Evolutionary conservation across 2,888 invertebrate genomes (phyloP).

Genomic region (Platerodrilus igneus): DNA sequence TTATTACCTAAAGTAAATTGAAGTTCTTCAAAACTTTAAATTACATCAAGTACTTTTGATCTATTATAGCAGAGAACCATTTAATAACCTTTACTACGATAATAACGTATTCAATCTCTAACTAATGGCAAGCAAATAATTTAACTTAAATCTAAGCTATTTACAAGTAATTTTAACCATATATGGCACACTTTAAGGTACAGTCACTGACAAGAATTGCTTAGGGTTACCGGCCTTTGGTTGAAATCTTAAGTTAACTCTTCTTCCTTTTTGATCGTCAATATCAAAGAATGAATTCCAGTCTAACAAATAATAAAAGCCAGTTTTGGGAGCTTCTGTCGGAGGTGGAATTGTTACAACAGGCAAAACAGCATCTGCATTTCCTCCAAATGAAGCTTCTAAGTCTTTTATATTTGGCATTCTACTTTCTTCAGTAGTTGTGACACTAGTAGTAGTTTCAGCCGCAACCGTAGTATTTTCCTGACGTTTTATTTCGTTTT

Average conservation of each 20-base stretch:
- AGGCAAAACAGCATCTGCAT: slow-evolving; percentile 51
- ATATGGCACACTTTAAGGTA: too few relatives aligned
- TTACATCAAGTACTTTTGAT: too few relatives aligned
- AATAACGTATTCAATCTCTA: too few relatives aligned
- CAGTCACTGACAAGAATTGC: slow-evolving; percentile 68
- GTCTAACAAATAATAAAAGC: slow-evolving; percentile 79
- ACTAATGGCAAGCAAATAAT: too few relatives aligned
- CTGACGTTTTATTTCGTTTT: slow-evolving; percentile 53
- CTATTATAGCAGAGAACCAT: too few relatives aligned
- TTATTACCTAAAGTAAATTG: too few relatives aligned
- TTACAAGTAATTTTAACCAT: too few relatives aligned
- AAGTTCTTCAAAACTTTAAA: too few relatives aligned
- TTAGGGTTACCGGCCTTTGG: slow-evolving; percentile 78
- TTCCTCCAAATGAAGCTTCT: slow-evolving; percentile 74
- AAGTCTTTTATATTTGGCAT: slow-evolving; percentile 60
- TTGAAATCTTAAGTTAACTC: slow-evolving; percentile 74
- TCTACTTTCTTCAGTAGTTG: slow-evolving; percentile 40
- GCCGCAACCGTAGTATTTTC: slow-evolving; percentile 37
- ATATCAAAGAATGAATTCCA: slow-evolving; percentile 85
- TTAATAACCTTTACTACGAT: too few relatives aligned
- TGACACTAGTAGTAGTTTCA: slow-evolving; percentile 13
- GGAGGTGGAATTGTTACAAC: slow-evolving; percentile 52
- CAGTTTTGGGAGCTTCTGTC: slow-evolving; percentile 61
- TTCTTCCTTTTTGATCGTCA: slow-evolving; percentile 64
- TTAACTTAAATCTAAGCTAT: too few relatives aligned